Percentiles rank a stretch among this genome's conserved stretches.
These are phyloP conservation scores for Brachypodius melanocephalos DNA, from an alignment of 2,113 vertebrate species.

Conservation along the genomic window DNA sequence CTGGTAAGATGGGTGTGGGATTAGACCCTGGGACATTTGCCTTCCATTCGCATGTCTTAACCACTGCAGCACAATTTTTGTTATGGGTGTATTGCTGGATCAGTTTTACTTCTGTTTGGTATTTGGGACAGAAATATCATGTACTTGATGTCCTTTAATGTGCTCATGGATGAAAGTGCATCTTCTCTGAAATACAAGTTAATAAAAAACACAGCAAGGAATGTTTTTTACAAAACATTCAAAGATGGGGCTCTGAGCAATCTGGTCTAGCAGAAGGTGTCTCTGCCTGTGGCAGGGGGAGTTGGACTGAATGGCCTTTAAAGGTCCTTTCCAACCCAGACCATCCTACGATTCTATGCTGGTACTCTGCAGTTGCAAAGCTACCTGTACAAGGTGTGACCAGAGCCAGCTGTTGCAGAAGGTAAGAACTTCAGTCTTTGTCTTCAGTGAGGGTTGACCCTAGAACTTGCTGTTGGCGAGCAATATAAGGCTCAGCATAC, in stretches of 20 bases:
- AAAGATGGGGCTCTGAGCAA: background rate
- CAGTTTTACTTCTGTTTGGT: background rate
- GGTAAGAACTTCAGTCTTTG: background rate
- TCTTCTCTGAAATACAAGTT: background rate
- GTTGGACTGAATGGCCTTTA: background rate
- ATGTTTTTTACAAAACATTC: background rate
- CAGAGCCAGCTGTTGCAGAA: background rate
- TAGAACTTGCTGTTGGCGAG: background rate
- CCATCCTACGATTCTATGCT: background rate
- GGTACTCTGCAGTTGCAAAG: background rate
- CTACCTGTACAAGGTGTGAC: background rate
- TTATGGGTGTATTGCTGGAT: background rate
- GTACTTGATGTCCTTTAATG: background rate
- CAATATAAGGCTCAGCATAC: background rate
- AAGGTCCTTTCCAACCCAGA: background rate
- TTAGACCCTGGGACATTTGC: background rate
- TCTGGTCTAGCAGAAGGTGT: background rate
- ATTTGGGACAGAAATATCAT: background rate
- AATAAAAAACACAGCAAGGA: background rate
- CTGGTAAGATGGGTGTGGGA: background rate
- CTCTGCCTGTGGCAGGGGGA: background rate
- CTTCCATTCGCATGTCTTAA: background rate
- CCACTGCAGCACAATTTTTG: background rate
- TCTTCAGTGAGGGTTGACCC: background rate
- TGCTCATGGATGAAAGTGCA: background rate